Base-by-base conservation (phyloP, 64 coral and sea anemone genomes). In the Stichodactyla mertensii region DNA sequence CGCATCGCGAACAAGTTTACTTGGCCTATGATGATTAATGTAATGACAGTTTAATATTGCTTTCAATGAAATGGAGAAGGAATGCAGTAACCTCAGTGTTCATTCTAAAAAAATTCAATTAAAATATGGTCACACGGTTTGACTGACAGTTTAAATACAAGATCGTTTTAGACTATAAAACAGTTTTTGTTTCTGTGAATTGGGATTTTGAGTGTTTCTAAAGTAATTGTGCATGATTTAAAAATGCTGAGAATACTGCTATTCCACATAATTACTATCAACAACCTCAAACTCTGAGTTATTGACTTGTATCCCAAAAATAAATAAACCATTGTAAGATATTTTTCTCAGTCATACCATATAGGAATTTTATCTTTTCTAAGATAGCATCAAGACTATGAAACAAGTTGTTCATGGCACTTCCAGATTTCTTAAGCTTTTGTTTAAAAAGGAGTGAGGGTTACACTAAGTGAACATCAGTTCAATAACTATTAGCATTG, bases 21-120 rank as follows among this genome's bases (percentile, higher is more conserved):
- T 31, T 74, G 24, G 69, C 24, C 27, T 31, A 74, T 27, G 26
- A 10, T 74, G 56, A 74, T 74, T 74, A 74, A 31, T 11, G 69
- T 74, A 74, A 74, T 74, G 69, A 74, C 24, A 74, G 11, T 74
- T 28, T 74, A 74, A 74, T 74, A 74, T 74, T 74, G 69, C 69
- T 74, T 74, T 74, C 69, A 74, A 74, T 74, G 69, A 36, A 10
- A 36, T 74, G 27, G 69, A 13, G 27, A 74, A 74, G 23, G 69
- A 74, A 74, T 74, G 22, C 24, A 36, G 1, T 74, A 74, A 74
- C 10, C 36, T 74, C 2, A 74, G n/a, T 74, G 27, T 26, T 11
- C 23, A 74, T 27, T n/a, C 9, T 58, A 0, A 74, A 5, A 74
- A 74, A 26, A 74, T 74, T 74, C 24, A 27, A 1, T 74, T 20